A percentile compares a stretch with the other conserved stretches of the same genome.
phyloP scores from a whole-genome alignment of 2,888 invertebrate species.

The Clanis bilineata region DNA sequence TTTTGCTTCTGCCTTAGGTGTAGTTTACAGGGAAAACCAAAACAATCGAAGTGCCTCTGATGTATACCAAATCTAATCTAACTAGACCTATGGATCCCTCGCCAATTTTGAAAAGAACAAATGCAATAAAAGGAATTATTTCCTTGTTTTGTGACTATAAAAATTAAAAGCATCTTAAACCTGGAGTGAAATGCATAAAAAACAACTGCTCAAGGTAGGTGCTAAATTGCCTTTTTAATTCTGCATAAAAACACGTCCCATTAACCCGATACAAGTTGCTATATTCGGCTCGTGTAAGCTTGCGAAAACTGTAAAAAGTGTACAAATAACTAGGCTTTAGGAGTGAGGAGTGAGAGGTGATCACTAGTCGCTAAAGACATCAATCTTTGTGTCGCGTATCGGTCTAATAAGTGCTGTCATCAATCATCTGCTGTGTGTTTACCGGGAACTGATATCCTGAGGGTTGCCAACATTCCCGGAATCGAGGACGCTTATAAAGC shows the following conservation, averaged over 20 bases:
- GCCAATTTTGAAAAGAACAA: too few species aligned
- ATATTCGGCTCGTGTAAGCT: neutral
- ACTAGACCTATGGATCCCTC: too few species aligned
- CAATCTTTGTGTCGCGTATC: constrained; percentile 21
- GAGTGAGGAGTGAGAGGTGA: neutral
- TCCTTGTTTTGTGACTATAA: too few species aligned
- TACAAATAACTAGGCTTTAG: neutral
- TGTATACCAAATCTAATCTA: too few species aligned
- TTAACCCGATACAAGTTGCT: neutral
- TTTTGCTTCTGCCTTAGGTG: neutral
- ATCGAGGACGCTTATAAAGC: neutral
- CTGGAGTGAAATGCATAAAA: neutral
- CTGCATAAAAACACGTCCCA: neutral
- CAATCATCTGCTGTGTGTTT: constrained; percentile 48
- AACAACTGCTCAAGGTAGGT: neutral
- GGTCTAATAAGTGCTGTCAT: constrained; percentile 48
- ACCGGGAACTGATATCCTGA: constrained; percentile 4
- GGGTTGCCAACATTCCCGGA: neutral
- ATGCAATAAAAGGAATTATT: too few species aligned
- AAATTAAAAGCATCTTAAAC: too few species aligned
- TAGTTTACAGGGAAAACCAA: neutral
- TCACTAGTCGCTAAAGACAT: neutral
- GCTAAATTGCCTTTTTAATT: neutral
- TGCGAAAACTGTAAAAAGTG: neutral
- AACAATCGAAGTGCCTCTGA: neutral